phyloP scores from a whole-genome alignment of 92 coral and sea anemone species.

The Epizoanthus rinbou region DNA sequence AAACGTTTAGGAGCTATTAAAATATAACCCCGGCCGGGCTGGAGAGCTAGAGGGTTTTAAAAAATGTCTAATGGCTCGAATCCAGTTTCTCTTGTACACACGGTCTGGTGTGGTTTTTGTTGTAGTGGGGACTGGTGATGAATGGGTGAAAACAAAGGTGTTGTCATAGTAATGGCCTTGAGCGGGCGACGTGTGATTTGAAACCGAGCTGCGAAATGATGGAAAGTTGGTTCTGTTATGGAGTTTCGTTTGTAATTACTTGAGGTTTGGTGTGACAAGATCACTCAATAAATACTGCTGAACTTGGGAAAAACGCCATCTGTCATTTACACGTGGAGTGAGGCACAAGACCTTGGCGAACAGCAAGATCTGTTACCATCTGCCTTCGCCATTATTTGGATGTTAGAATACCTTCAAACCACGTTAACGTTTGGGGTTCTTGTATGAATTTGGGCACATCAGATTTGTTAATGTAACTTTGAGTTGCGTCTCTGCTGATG shows the following conservation, averaged over 20 bases:
- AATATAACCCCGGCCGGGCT: too few species aligned
- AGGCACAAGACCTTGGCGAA: background rate
- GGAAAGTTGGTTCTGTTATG: conserved; percentile 59
- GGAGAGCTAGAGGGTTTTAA: too few species aligned
- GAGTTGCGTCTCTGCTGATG: background rate
- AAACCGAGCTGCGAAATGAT: conserved; percentile 55
- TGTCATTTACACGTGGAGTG: background rate
- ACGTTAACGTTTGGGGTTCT: background rate
- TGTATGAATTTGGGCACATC: background rate
- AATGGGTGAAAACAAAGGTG: conserved; percentile 66
- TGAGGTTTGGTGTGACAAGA: conserved; percentile 22
- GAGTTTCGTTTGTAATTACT: conserved; percentile 35
- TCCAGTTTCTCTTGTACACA: too few species aligned
- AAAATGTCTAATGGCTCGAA: too few species aligned
- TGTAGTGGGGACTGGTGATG: conserved; percentile 60
- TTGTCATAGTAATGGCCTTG: conserved; percentile 70
- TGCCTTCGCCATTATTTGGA: background rate
- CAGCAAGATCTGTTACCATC: background rate
- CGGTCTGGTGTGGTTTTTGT: background rate
- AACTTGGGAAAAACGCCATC: background rate
- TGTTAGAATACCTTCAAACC: background rate
- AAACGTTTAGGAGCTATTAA: too few species aligned
- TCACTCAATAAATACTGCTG: background rate
- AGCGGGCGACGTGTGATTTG: conserved; percentile 71
- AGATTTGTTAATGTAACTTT: conserved; percentile 7